Conservation (phyloP, 2,888 invertebrate genomes). For the Poecilus cupreus region DNA sequence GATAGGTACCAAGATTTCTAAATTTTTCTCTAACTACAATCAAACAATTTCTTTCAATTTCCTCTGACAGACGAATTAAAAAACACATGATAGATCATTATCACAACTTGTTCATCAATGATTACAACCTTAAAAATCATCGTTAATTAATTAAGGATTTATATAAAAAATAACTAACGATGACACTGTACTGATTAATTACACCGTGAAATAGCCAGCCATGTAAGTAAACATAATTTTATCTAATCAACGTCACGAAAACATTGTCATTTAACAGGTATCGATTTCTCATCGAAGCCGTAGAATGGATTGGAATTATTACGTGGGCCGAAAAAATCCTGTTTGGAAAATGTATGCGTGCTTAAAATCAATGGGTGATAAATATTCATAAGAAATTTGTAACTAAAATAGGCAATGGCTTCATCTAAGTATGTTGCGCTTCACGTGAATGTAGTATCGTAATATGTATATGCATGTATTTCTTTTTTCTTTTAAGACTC, state of each 20-base stretch:
- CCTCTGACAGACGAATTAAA: background rate
- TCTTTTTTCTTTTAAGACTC: background rate
- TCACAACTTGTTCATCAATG: constrained; percentile 6
- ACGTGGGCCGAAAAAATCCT: constrained; percentile 15
- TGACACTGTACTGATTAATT: constrained; percentile 14
- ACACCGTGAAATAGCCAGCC: background rate
- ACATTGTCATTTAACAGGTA: constrained; percentile 24
- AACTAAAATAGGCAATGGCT: constrained; percentile 19
- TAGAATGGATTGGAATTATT: constrained; percentile 10
- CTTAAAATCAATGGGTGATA: background rate
- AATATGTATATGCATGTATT: background rate
- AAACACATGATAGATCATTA: constrained; percentile 20
- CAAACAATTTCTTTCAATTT: constrained; percentile 9
- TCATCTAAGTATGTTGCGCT: background rate
- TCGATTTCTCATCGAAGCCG: constrained; percentile 22
- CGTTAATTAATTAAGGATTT: constrained; percentile 27
- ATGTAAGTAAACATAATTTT: constrained; percentile 29
- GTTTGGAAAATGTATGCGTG: constrained; percentile 16
- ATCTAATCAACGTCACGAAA: constrained; percentile 9
- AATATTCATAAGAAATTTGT: constrained; percentile 38
- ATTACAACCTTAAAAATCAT: constrained; percentile 6
- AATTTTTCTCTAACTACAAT: background rate
- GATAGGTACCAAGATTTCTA: background rate
- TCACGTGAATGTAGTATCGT: background rate
- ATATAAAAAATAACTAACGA: constrained; percentile 6